Evolutionary conservation across 30 jellyfish, hydroid and myxozoan species (phyloP), one percentile per base, ranked within the genome.

Genomic region (Rhopilema esculentum): DNA sequence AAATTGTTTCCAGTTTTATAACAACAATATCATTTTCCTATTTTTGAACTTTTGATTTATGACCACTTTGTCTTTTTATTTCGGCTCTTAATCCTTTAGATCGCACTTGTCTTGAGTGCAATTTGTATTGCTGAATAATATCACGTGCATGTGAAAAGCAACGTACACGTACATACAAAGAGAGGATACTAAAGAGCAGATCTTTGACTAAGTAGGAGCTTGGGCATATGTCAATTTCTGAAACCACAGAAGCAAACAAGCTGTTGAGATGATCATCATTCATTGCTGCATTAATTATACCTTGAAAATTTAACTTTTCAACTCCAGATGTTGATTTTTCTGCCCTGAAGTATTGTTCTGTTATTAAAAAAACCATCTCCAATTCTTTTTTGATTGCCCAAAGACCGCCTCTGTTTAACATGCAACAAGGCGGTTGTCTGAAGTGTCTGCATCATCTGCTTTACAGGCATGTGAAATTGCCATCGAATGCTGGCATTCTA

Each of bases 91-190:
- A 63, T 63, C 73, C 73, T 63, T 63, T 63, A 63, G 73, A 63
- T 63, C 30, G 27, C 31, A 52, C 88, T 50, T 52, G 77, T 21
- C 77, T 52, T 50, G 52, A 18, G 20, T 40, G 20, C 88, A 80
- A 20, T 80, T 64, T 80, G 49, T 40, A 66, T 23, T 80, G 53
- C 61, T 61, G 90, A 25, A 80, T 64, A 27, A 80, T 19, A 27
- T 62, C 79, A 20, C 61, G 49, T 19, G 90, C 84, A 80, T 22
- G 57, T 61, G 90, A 80, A 80, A 80, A 61, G 49, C 66, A 62
- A 16, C 90, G 81, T 18, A 80, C 69, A 6, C 90, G 53, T 20
- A 80, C 82, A 49, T 75, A 75, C 86, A 75, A 33, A 25, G 71
- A n/a, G 52, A 31, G 28, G 24, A 75, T 31, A 40, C 86, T 27